These are phyloP conservation scores for Watersipora subatra DNA, from an alignment of 1,140 invertebrate species.

Conservation along the genomic window DNA sequence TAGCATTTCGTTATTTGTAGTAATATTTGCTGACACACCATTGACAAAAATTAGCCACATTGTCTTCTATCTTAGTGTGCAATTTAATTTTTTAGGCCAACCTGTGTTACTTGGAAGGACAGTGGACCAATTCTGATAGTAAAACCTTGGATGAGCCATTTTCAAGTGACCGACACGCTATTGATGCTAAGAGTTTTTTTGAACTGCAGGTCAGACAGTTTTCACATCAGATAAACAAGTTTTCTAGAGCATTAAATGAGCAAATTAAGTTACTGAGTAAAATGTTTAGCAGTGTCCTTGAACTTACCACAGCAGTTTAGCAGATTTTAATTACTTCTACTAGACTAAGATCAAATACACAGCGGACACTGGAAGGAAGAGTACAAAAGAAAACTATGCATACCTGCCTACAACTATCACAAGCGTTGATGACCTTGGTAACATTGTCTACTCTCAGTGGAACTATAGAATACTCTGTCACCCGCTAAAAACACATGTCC, in stretches of 20 bases:
- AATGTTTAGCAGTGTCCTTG: no score
- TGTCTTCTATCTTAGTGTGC: no score
- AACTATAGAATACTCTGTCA: constrained; percentile 21
- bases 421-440: constrained; percentile 14
- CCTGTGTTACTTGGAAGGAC: constrained; percentile 29
- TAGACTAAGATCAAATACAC: constrained; percentile 19
- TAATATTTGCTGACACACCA: no score
- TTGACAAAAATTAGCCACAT: no score
- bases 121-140: constrained; percentile 17
- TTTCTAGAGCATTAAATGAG: no score
- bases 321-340: neutral
- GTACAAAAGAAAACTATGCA: constrained; percentile 18
- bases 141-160: constrained; percentile 19
- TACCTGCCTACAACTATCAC: constrained; percentile 18
- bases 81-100: constrained; percentile 10
- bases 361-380: constrained; percentile 19
- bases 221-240: no score
- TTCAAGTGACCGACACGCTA: constrained; percentile 18
- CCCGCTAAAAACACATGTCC: constrained; percentile 16
- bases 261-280: no score
- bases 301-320: no score
- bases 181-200: constrained; percentile 19
- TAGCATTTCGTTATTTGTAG: no score
- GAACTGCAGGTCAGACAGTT: constrained; percentile 13
- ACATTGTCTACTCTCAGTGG: constrained; percentile 8